Percentiles rank a stretch among this genome's conserved stretches.
Evolutionary conservation across 2,113 vertebrate species (phyloP).

Genomic region (Aramus guarauna): DNA sequence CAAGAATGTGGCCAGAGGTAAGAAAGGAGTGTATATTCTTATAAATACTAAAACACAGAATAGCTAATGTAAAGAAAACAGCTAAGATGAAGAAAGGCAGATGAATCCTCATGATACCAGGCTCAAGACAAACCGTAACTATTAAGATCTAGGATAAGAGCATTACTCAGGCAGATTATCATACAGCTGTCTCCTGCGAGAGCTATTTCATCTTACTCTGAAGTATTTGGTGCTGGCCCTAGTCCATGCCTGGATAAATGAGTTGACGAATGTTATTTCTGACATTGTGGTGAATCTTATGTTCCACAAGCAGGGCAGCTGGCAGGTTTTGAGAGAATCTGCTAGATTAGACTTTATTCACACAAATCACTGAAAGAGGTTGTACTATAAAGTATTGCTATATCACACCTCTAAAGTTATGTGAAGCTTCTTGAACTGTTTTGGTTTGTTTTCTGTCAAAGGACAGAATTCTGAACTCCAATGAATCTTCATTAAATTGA

Average conservation of each 20-base stretch:
- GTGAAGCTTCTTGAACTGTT: background rate
- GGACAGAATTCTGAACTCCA: background rate
- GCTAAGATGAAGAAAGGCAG: background rate
- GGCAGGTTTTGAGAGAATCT: background rate
- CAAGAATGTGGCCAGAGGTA: background rate
- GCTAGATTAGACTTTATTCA: background rate
- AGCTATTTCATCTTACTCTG: constrained; percentile 8
- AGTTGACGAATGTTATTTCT: constrained; percentile 42
- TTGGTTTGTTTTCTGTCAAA: background rate
- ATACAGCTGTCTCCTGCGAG: constrained; percentile 19
- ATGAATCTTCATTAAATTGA: background rate
- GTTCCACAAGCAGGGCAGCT: background rate
- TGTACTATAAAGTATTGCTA: background rate
- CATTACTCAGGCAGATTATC: constrained; percentile 10
- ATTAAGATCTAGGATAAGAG: constrained; percentile 10
- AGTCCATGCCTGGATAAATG: constrained; percentile 16
- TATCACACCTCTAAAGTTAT: background rate
- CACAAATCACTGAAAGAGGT: constrained; percentile 1
- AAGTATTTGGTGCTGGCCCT: background rate
- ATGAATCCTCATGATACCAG: background rate
- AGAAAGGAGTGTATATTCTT: background rate
- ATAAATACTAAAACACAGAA: background rate
- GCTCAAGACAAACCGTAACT: background rate
- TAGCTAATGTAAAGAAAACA: background rate
- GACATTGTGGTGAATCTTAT: constrained; percentile 10